These are phyloP conservation scores for Beris morrisii DNA, from an alignment of 2,888 invertebrate genomes.

Conservation along the genomic window DNA sequence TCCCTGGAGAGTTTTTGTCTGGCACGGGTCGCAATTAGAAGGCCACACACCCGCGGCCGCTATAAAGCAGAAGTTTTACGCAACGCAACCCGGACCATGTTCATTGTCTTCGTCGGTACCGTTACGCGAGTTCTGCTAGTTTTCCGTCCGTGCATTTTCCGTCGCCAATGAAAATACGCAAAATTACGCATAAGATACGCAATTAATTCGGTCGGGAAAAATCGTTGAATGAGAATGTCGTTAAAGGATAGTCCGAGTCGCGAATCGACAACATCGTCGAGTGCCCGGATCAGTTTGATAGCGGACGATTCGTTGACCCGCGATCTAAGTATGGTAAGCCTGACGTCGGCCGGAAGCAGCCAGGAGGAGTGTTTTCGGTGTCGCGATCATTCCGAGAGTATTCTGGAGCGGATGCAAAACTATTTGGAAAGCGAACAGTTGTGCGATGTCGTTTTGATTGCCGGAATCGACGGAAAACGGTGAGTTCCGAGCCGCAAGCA, in stretches of 20 bases:
- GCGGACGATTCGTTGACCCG: conserved; percentile 60
- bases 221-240: conserved; percentile 29
- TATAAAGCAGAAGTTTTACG: too few relatives aligned
- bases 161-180: conserved; percentile 1
- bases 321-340: conserved; percentile 68
- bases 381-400: conserved; percentile 78
- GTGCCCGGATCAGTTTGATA: conserved; percentile 51
- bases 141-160: not conserved
- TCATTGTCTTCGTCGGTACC: conserved; percentile 27
- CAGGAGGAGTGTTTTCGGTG: conserved; percentile 78
- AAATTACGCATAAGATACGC: not conserved
- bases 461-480: conserved; percentile 69
- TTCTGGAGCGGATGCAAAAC: conserved; percentile 78
- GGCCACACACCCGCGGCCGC: too few relatives aligned
- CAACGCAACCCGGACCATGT: conserved; percentile 4
- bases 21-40: too few relatives aligned
- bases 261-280: conserved; percentile 53
- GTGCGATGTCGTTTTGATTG: conserved; percentile 85
- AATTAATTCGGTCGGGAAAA: not conserved
- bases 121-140: conserved; percentile 8
- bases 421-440: conserved; percentile 81
- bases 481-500: conserved; percentile 44
- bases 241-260: conserved; percentile 56
- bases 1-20: too few relatives aligned
- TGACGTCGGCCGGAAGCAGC: conserved; percentile 68